Conservation (phyloP, 1,140 invertebrate genomes). For the Pemphigus obesinymphae region DNA sequence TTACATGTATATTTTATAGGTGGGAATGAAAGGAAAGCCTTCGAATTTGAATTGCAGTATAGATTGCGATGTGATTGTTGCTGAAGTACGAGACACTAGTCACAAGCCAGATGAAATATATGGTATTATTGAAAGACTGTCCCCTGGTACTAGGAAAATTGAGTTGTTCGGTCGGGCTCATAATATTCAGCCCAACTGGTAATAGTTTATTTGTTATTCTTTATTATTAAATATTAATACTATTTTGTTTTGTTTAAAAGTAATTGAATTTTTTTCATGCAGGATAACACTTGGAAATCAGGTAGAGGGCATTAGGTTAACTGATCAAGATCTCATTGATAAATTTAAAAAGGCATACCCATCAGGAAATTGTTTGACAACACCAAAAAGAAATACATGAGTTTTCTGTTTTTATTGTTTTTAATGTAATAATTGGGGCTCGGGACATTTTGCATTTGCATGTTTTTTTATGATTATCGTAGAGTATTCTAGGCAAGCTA, state of each 20-base stretch:
- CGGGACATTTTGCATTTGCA: no score
- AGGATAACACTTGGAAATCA: slow-evolving; percentile 93
- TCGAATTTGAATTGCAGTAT: slow-evolving; percentile 85
- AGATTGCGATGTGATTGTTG: slow-evolving; percentile 97
- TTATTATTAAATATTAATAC: no score
- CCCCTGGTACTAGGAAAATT: slow-evolving; percentile 91
- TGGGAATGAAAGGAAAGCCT: slow-evolving; percentile 93
- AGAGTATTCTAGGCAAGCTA: no score
- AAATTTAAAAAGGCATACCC: slow-evolving; percentile 88
- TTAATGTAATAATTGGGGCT: no score
- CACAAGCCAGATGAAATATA: slow-evolving; percentile 99
- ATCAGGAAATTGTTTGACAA: slow-evolving; percentile 81
- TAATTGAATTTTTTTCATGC: slow-evolving; percentile 40
- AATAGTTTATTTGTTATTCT: slow-evolving; percentile 41
- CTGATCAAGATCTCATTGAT: slow-evolving; percentile 86
- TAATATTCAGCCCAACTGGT: slow-evolving; percentile 98
- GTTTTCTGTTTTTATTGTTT: neutral
- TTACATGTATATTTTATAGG: slow-evolving; percentile 49
- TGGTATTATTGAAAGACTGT: slow-evolving; percentile 80
- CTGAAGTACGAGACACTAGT: slow-evolving; percentile 93
- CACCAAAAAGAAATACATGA: slow-evolving; percentile 45
- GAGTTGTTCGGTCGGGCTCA: slow-evolving; percentile 95
- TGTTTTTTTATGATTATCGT: no score
- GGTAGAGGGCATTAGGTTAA: slow-evolving; percentile 86
- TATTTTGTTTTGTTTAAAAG: neutral